Conservation (phyloP, 1,140 invertebrate genomes). For the Wiebesia pumilae region DNA sequence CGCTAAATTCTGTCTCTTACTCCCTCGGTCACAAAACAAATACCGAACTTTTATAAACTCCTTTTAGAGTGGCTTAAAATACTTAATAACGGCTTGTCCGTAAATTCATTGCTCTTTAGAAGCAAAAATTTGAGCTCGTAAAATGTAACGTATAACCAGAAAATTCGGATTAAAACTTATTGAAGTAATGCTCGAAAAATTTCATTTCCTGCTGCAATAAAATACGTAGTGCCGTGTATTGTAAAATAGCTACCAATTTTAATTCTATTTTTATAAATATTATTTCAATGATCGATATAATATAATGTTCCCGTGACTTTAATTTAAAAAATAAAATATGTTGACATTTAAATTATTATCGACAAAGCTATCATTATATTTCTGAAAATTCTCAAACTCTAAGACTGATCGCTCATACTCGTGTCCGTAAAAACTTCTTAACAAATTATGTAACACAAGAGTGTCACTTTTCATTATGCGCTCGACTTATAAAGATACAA, state of each 20-base stretch:
- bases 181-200: not conserved
- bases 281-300: not conserved
- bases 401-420: not conserved
- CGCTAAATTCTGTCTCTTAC: not conserved
- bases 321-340: not conserved
- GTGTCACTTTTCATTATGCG: not conserved
- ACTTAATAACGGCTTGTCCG: slow-evolving; percentile 2
- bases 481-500: not conserved
- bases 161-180: not conserved
- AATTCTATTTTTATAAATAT: not conserved
- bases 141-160: slow-evolving; percentile 4
- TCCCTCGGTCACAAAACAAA: not conserved
- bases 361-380: not conserved
- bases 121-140: not conserved
- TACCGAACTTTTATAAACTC: not conserved
- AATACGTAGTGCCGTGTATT: not conserved
- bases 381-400: not conserved
- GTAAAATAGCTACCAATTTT: too few relatives aligned
- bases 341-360: not conserved
- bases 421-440: not conserved
- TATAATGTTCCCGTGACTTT: not conserved
- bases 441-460: not conserved
- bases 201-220: not conserved
- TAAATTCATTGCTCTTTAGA: not conserved
- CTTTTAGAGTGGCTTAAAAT: not conserved